A percentile compares a stretch with the other conserved stretches of the same genome.
These are phyloP conservation scores for Eretmochelys imbricata DNA, from an alignment of 2,113 vertebrate genomes.

Conservation along the genomic window DNA sequence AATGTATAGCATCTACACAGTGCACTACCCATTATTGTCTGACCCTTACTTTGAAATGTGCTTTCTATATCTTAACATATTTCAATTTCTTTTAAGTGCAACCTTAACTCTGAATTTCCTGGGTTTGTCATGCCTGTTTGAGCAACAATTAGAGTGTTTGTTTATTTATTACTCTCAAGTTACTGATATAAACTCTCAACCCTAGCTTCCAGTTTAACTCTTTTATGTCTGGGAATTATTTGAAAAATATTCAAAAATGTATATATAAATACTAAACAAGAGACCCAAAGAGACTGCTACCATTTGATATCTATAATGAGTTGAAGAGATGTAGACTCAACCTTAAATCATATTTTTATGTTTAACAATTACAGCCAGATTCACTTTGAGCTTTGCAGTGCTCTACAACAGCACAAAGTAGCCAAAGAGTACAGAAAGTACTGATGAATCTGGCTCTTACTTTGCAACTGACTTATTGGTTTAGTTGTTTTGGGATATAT, in stretches of 20 bases:
- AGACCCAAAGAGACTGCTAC: accelerated
- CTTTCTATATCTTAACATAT: neutral
- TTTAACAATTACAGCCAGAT: neutral
- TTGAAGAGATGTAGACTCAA: neutral
- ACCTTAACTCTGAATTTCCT: neutral
- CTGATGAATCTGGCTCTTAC: neutral
- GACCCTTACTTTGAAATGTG: neutral
- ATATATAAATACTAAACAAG: neutral
- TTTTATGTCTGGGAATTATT: neutral
- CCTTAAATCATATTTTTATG: neutral
- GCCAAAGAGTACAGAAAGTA: neutral
- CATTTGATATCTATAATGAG: too few relatives aligned
- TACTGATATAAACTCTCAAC: too few relatives aligned
- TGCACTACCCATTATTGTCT: neutral
- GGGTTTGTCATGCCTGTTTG: neutral
- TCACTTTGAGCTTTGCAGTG: neutral
- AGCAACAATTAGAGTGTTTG: neutral
- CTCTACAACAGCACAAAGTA: too few relatives aligned
- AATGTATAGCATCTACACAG: neutral
- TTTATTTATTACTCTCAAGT: neutral
- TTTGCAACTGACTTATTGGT: neutral
- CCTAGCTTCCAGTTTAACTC: too few relatives aligned
- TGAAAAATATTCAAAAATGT: neutral
- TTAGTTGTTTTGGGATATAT: neutral
- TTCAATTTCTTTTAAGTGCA: neutral